Percentiles rank a stretch among this genome's conserved stretches.
Evolutionary conservation across 2,797 vertebrate genomes (phyloP).

Genomic region (Cyprinella venusta): DNA sequence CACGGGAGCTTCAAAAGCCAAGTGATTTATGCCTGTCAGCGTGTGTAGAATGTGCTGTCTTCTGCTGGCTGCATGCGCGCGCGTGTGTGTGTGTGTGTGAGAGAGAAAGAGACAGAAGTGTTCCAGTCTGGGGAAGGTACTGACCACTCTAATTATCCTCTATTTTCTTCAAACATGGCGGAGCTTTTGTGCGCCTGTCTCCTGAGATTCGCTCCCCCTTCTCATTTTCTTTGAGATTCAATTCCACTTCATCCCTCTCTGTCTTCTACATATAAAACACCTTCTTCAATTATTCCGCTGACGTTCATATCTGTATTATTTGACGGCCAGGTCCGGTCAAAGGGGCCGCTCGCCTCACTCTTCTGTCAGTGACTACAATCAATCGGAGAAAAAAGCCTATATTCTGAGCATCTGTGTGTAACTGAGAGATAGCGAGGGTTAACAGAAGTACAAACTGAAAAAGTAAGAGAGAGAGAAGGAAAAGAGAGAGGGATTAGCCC

Average conservation of each 20-base stretch:
- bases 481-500: not conserved
- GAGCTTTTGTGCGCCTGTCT: slow-evolving; percentile 71
- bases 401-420: slow-evolving; percentile 46
- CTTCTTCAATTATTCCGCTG: slow-evolving; percentile 79
- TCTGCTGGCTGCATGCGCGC: slow-evolving; percentile 34
- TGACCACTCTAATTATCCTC: slow-evolving; percentile 79
- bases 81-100: slow-evolving; percentile 38
- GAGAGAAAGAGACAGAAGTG: slow-evolving; percentile 48
- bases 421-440: slow-evolving; percentile 42
- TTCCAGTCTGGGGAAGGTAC: slow-evolving; percentile 66
- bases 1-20: slow-evolving; percentile 69
- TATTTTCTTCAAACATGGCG: slow-evolving; percentile 78
- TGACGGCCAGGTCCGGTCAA: slow-evolving; percentile 71
- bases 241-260: slow-evolving; percentile 74
- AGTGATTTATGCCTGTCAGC: slow-evolving; percentile 71
- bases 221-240: slow-evolving; percentile 77
- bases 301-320: slow-evolving; percentile 79
- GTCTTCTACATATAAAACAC: slow-evolving; percentile 84
- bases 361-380: slow-evolving; percentile 75
- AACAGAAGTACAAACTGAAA: slow-evolving; percentile 49
- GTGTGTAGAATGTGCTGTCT: slow-evolving; percentile 70
- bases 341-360: slow-evolving; percentile 72
- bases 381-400: slow-evolving; percentile 65
- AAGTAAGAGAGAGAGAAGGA: slow-evolving; percentile 56
- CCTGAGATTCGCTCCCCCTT: slow-evolving; percentile 66